These are phyloP conservation scores for Perccottus glenii DNA, from an alignment of 2,113 vertebrate species.

Conservation along the genomic window DNA sequence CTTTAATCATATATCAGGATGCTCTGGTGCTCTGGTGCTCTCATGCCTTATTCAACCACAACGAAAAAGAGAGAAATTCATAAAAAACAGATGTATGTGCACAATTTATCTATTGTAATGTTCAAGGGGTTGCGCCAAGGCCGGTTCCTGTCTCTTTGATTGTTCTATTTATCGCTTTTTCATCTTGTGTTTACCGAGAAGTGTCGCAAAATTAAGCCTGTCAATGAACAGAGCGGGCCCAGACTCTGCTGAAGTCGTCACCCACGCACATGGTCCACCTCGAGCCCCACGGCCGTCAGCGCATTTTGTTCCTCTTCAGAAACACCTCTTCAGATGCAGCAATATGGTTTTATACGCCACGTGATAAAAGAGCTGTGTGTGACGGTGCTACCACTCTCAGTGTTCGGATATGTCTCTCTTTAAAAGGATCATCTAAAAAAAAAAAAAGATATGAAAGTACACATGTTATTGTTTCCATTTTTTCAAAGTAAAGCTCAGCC, in stretches of 20 bases:
- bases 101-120: slow-evolving; percentile 74
- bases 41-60: slow-evolving; percentile 47
- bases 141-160: slow-evolving; percentile 32
- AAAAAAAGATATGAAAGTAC: background rate
- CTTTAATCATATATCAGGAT: slow-evolving; percentile 55
- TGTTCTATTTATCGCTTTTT: slow-evolving; percentile 26
- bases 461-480: background rate
- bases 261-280: slow-evolving; percentile 41
- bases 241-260: slow-evolving; percentile 41
- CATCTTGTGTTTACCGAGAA: slow-evolving; percentile 46
- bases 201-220: slow-evolving; percentile 20
- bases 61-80: slow-evolving; percentile 57
- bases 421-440: background rate
- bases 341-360: slow-evolving; percentile 1
- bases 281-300: slow-evolving; percentile 34
- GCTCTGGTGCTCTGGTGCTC: slow-evolving; percentile 45
- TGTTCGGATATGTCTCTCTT: slow-evolving; percentile 11
- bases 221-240: slow-evolving; percentile 13
- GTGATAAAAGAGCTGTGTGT: slow-evolving; percentile 19
- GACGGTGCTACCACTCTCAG: background rate
- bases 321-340: slow-evolving; percentile 43
- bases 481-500: slow-evolving; percentile 2
- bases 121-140: slow-evolving; percentile 40
- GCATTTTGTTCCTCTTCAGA: slow-evolving; percentile 51
- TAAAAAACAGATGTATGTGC: slow-evolving; percentile 74